Percentiles rank a stretch among this genome's conserved stretches.
These are phyloP conservation scores for Pterocles gutturalis DNA, from an alignment of 2,113 vertebrate genomes.

Conservation along the genomic window DNA sequence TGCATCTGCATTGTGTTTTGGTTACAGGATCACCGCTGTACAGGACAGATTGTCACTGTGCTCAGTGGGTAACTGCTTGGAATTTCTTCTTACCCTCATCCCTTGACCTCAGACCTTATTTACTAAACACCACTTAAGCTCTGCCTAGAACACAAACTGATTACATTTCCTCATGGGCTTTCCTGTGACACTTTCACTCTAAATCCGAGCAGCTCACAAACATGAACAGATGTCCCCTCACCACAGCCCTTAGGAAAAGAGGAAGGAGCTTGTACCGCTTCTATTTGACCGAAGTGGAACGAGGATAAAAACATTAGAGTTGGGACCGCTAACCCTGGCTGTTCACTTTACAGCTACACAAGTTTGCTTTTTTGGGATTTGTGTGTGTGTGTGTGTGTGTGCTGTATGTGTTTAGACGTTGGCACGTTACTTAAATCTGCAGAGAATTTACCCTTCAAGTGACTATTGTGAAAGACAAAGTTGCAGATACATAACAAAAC, in stretches of 20 bases:
- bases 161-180: conserved; percentile 42
- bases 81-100: conserved; percentile 19
- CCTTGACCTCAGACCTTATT: conserved; percentile 55
- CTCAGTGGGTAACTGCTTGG: neutral
- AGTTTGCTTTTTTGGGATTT: neutral
- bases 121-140: conserved; percentile 49
- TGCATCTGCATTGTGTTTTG: neutral
- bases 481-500: neutral
- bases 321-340: neutral
- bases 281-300: neutral
- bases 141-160: conserved; percentile 19
- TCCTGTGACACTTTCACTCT: conserved; percentile 46
- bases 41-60: neutral
- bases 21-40: neutral
- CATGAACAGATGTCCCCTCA: neutral
- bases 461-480: conserved; percentile 10
- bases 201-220: neutral
- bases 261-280: neutral
- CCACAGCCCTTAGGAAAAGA: neutral
- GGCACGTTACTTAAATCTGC: neutral
- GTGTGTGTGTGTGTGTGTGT: neutral
- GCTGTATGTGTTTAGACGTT: neutral
- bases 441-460: neutral
- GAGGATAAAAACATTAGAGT: neutral
- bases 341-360: neutral